phyloP scores from a whole-genome alignment of 2,797 vertebrate species.

The Neosalanx taihuensis region DNA sequence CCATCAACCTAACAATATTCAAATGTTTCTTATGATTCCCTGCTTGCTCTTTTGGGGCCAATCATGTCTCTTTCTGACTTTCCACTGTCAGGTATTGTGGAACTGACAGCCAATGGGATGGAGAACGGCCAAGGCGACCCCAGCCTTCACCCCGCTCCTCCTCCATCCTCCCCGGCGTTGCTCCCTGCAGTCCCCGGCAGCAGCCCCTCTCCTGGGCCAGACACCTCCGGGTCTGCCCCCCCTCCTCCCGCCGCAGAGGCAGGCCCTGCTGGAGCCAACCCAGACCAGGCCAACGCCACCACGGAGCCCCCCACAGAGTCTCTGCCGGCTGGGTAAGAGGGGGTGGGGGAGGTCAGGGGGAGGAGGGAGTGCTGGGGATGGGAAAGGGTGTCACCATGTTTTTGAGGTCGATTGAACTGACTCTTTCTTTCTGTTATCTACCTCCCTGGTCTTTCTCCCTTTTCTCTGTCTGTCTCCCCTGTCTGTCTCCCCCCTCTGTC shows the following conservation, averaged over 20 bases:
- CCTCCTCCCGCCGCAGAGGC: conserved; percentile 57
- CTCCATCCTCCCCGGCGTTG: conserved; percentile 50
- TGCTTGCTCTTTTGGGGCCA: neutral
- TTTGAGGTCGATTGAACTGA: no score
- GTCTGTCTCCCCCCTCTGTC: no score
- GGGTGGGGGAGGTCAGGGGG: neutral
- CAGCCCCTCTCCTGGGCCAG: conserved; percentile 55
- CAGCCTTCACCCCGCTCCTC: conserved; percentile 50
- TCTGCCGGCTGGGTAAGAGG: conserved; percentile 85
- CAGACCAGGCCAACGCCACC: conserved; percentile 55
- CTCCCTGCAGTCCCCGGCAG: conserved; percentile 43
- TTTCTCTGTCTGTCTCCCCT: no score
- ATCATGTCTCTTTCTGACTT: neutral
- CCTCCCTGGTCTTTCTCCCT: neutral
- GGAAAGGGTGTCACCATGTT: neutral
- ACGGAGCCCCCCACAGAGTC: conserved; percentile 71
- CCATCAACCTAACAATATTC: no score
- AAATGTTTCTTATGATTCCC: neutral
- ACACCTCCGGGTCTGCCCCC: conserved; percentile 41
- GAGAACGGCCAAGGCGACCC: conserved; percentile 64
- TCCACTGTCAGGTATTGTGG: conserved; percentile 72
- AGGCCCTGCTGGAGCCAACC: conserved; percentile 22
- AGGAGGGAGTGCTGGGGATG: neutral
- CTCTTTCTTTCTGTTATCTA: neutral
- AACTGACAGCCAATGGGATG: conserved; percentile 59